Percentiles rank a stretch among this genome's conserved stretches.
phyloP scores from a whole-genome alignment of 2,797 vertebrate species.

The Poliocrania exsul region DNA sequence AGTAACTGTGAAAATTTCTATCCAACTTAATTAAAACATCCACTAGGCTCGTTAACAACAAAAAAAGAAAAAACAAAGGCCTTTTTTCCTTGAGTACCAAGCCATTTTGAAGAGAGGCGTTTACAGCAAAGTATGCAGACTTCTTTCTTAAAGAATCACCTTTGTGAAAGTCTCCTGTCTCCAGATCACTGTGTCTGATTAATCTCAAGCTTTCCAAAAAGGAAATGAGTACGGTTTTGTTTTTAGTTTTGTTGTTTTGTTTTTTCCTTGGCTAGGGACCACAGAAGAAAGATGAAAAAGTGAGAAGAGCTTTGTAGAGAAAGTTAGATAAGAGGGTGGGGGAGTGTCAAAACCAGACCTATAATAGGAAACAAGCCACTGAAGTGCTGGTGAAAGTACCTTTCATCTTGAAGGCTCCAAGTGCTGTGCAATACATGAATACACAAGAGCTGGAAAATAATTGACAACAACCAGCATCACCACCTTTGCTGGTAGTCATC shows the following conservation, averaged over 20 bases:
- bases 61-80: background rate
- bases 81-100: background rate
- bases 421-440: background rate
- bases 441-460: background rate
- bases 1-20: slow-evolving; percentile 50
- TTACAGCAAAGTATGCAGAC: background rate
- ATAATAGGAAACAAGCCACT: slow-evolving; percentile 49
- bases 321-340: slow-evolving; percentile 55
- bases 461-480: background rate
- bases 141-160: slow-evolving; percentile 2
- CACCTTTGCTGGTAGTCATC: background rate
- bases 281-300: slow-evolving; percentile 54
- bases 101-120: background rate
- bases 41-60: background rate
- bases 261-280: background rate
- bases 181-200: background rate
- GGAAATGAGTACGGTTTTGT: background rate
- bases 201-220: background rate
- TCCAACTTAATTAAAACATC: slow-evolving; percentile 53
- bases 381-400: slow-evolving; percentile 37
- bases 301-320: slow-evolving; percentile 46
- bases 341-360: slow-evolving; percentile 44
- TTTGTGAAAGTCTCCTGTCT: background rate
- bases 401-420: slow-evolving; percentile 44
- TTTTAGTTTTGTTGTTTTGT: background rate